phyloP scores from a whole-genome alignment of 1,140 invertebrate species.

The Oppia nitens region DNA sequence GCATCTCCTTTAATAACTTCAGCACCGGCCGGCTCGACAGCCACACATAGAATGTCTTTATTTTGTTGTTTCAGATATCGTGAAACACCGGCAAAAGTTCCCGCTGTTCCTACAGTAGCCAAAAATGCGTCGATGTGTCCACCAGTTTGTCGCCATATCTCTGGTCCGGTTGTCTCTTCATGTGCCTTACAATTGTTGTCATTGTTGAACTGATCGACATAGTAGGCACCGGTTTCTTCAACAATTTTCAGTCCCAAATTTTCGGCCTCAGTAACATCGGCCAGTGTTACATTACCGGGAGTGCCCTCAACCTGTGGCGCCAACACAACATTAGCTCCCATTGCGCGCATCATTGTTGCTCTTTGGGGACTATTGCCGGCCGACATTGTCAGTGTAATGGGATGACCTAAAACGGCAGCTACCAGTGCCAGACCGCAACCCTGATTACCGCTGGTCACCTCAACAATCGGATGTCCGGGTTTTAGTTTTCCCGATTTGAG shows the following conservation, averaged over 20 bases:
- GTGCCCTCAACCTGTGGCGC: constrained; percentile 12
- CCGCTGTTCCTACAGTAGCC: constrained; percentile 22
- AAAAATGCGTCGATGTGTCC: constrained; percentile 23
- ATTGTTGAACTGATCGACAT: constrained; percentile 12
- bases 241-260: constrained; percentile 1
- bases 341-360: constrained; percentile 11
- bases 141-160: constrained; percentile 34
- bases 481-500: constrained; percentile 5
- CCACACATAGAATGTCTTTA: constrained; percentile 7
- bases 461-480: constrained; percentile 5
- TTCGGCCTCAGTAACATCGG: constrained; percentile 10
- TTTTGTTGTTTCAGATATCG: constrained; percentile 16
- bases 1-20: constrained; percentile 3
- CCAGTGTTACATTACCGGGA: constrained; percentile 15
- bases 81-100: constrained; percentile 16
- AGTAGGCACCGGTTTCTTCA: constrained; percentile 1
- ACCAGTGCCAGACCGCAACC: constrained; percentile 16
- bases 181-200: constrained; percentile 28
- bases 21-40: constrained; percentile 12
- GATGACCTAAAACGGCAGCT: constrained; percentile 7
- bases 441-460: constrained; percentile 17
- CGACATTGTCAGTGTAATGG: constrained; percentile 14
- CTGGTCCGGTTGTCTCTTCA: constrained; percentile 33
- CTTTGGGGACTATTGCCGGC: constrained; percentile 16
- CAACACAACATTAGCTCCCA: constrained; percentile 6